Evolutionary conservation across 1,140 invertebrate species (phyloP), one percentile per base, ranked within the genome.

Genomic region (Calliopsis andreniformis): DNA sequence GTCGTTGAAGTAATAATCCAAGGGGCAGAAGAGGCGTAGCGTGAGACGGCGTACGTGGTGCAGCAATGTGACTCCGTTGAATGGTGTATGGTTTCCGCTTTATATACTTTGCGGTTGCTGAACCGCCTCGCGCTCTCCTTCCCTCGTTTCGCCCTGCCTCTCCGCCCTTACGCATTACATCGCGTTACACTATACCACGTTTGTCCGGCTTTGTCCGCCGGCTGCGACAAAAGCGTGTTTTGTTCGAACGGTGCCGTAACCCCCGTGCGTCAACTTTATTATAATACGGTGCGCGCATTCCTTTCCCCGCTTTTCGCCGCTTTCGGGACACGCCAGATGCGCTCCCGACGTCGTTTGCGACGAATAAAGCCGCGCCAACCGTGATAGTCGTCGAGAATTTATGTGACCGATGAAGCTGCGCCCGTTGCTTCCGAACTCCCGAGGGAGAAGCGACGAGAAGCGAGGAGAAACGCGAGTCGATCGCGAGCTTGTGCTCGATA

Each of bases 181-280:
- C 55, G 66, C 66, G 16, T 64, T 73, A 62, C 59, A 49, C 80
- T 49, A 66, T 71, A 79, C 80, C 76, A 73, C 75, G 76, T 84
- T 39, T 83, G 67, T 68, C 64, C 79, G 79, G 87, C 87, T 87
- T 89, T 89, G 87, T 87, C 70, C 51, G 76, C 62, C 76, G 70
- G 80, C 76, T 79, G 87, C 83, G 83, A 89, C 88, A 89, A 90
- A 89, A 88, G 89, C 35, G 30, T 86, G 84, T 88, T 89, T 89
- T 89, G 89, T 89, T 87, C 86, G 81, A 83, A 39, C 56, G 1
- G 35, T 30, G 55, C 32, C 39, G 49, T 63, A 25, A 25, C 43
- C 53, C 45, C 49, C 55, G 43, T 5, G 23, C 72, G 61, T 20
- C 73, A 56, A 78, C 42, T 80, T 84, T 84, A 84, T 83, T 83